These are phyloP conservation scores for Berghia stephanieae DNA, from an alignment of 1,140 invertebrate species.

Conservation along the genomic window DNA sequence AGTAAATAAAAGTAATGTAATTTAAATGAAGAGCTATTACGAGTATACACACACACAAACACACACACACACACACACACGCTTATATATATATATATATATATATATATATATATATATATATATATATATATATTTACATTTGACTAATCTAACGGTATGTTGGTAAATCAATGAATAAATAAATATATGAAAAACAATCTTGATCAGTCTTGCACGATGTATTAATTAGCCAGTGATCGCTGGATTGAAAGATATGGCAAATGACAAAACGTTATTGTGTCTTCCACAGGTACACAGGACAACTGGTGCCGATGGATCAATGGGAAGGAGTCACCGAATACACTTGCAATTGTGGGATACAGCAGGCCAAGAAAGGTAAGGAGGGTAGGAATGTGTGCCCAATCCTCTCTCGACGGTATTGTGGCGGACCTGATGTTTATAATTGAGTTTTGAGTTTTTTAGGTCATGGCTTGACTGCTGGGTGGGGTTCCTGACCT, in stretches of 20 bases:
- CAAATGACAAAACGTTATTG: no score
- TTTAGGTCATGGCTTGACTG: no score
- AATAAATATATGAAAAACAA: no score
- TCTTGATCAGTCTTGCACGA: no score
- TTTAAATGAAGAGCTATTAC: not conserved
- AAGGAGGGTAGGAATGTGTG: no score
- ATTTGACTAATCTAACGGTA: not conserved
- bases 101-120: not conserved
- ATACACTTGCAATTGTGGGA: constrained; percentile 95
- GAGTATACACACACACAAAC: not conserved
- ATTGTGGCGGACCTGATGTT: no score
- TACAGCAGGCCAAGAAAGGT: constrained; percentile 89
- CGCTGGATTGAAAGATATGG: no score
- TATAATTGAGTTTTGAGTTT: no score
- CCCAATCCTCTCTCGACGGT: no score
- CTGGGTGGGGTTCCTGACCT: no score
- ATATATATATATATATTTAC: not conserved
- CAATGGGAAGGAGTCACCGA: constrained; percentile 79
- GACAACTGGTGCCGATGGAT: constrained; percentile 69
- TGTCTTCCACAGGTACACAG: constrained; percentile 84
- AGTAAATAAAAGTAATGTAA: no score
- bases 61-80: not conserved
- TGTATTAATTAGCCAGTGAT: no score
- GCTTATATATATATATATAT: not conserved
- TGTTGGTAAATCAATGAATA: not conserved